These are phyloP conservation scores for Protobothrops flavoviridis DNA, from an alignment of 2,113 vertebrate species.

Conservation along the genomic window DNA sequence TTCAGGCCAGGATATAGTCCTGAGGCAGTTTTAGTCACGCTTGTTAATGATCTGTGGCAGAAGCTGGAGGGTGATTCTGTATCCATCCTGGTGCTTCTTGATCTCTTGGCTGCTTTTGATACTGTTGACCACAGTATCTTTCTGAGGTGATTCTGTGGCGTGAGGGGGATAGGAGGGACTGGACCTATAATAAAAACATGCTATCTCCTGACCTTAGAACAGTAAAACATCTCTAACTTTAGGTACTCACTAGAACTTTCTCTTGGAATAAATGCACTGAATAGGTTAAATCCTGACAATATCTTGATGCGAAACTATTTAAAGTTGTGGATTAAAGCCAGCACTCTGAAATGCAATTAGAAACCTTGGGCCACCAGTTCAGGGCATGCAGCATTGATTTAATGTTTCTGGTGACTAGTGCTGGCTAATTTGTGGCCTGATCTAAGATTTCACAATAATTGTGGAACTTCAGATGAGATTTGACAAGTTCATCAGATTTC, in stretches of 20 bases:
- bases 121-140: neutral
- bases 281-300: neutral
- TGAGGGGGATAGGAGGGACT: neutral
- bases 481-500: neutral
- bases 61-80: neutral
- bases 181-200: neutral
- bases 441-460: neutral
- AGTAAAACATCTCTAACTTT: neutral
- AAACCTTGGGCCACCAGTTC: neutral
- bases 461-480: neutral
- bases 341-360: neutral
- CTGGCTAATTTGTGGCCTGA: neutral
- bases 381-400: neutral
- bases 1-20: neutral
- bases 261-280: neutral
- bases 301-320: neutral
- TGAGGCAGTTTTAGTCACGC: neutral
- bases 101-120: neutral
- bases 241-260: neutral
- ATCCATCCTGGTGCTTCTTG: neutral
- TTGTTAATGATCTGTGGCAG: neutral
- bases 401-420: neutral
- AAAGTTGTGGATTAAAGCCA: neutral
- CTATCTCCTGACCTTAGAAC: neutral
- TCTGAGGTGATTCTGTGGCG: neutral